Evolutionary conservation across 2,113 vertebrate genomes (phyloP), one percentile per base, ranked within the genome.

Genomic region (Capricornis sumatraensis): DNA sequence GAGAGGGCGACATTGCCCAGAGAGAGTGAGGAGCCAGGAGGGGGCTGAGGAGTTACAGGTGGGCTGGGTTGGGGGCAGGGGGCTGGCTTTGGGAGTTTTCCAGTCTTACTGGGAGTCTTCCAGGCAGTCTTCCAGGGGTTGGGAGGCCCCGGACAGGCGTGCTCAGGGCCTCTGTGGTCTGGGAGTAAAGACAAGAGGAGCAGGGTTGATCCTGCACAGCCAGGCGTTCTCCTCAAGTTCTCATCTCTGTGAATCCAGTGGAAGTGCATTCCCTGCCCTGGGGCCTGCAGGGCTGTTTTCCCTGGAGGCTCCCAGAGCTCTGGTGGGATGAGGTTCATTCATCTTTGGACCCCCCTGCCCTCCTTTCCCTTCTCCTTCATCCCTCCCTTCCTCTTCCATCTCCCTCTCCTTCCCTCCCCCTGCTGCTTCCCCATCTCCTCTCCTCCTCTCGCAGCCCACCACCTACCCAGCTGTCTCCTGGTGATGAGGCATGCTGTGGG

Each of bases 401-500:
- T 45, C 25, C 7, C 21, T 11, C 53, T 16, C 47, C 40, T 78
- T 43, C 78, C 6, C 13, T 27, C 19, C 19, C 52, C 33, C 27
- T 7, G 1, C 7, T 23, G 21, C n/a, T 6, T 1, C 14, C 7
- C 0, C 13, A 23, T n/a, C 15, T 78, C 8, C 12, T 19, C 47
- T 23, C 40, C 30, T 30, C 36, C 89, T 87, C 74, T 15, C 2
- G 14, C 11, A 12, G 6, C 50, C 33, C 6, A 23, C 47, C 47
- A 11, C 17, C 43, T 13, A 23, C 13, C 14, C 28, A 27, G 27
- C 40, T 40, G 40, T 17, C 19, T 76, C 28, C 27, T 19, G 57
- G 25, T 7, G 33, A 76, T 14, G 57, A 87, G 27, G 10, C 16
- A 21, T 25, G 12, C 13, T 82, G n/a, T 45, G 25, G 28, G 45